Conservation (phyloP, 1,140 invertebrate genomes). For the Bicyclus anynana region DNA sequence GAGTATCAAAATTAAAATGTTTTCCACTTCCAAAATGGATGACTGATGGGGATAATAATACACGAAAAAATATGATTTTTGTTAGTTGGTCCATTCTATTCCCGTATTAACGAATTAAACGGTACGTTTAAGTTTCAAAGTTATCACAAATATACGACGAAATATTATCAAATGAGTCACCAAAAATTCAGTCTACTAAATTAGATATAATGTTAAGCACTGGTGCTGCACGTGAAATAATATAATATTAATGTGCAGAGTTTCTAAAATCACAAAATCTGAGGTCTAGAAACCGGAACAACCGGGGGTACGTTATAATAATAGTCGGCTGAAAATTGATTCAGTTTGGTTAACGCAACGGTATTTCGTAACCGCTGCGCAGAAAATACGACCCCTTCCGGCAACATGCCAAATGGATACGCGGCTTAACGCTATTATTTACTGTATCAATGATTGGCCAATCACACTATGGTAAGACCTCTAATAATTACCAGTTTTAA, state of each 20-base stretch:
- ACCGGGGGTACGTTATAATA: not conserved
- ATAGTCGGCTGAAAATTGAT: conserved; percentile 9
- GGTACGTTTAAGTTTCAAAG: no score
- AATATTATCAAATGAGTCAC: no score
- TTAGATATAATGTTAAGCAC: no score
- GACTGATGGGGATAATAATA: no score
- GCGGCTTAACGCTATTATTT: not conserved
- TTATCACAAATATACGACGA: no score
- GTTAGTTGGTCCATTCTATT: no score
- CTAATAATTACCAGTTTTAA: not conserved
- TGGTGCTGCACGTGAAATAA: not conserved
- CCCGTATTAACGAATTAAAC: no score
- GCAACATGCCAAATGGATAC: conserved; percentile 10
- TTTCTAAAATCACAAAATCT: not conserved
- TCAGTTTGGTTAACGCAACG: conserved; percentile 10
- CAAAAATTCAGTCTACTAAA: no score
- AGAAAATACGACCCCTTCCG: conserved; percentile 5
- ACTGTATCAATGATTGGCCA: not conserved
- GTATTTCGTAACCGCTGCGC: conserved; percentile 5
- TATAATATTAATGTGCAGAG: not conserved
- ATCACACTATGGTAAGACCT: not conserved
- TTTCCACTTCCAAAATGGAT: no score
- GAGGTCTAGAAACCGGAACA: not conserved
- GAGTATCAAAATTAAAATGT: no score
- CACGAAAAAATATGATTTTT: no score